A percentile compares a stretch with the other conserved stretches of the same genome.
Conservation (phyloP, 2,113 vertebrate species). For the Pituophis catenifer region DNA sequence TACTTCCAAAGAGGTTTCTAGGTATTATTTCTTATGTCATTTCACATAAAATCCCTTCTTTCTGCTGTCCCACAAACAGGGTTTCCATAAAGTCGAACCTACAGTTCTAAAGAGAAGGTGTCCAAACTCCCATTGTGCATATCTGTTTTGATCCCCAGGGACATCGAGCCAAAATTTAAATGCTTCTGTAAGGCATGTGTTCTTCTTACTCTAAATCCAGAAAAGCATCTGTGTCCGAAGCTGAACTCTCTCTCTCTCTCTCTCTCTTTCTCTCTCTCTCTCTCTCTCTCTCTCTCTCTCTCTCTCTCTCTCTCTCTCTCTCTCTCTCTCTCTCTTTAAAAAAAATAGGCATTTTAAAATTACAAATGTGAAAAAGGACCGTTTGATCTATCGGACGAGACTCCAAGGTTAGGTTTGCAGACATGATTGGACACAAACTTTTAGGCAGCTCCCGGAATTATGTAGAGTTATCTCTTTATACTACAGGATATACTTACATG, state of each 20-base stretch:
- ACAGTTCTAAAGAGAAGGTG: background rate
- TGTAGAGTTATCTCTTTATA: background rate
- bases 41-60: background rate
- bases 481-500: background rate
- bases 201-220: background rate
- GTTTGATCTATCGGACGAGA: background rate
- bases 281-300: too few relatives aligned
- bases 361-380: conserved; percentile 2
- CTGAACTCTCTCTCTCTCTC: background rate
- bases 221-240: conserved; percentile 41
- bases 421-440: background rate
- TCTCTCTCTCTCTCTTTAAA: background rate
- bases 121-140: background rate
- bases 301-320: too few relatives aligned
- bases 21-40: background rate
- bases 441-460: background rate
- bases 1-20: background rate
- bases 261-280: too few relatives aligned
- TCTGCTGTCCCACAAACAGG: background rate
- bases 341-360: conserved; percentile 16
- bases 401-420: background rate
- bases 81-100: background rate
- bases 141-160: background rate
- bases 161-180: conserved; percentile 20
- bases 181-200: background rate